Conservation (phyloP, 2,113 vertebrate genomes). For the Poecile atricapillus region DNA sequence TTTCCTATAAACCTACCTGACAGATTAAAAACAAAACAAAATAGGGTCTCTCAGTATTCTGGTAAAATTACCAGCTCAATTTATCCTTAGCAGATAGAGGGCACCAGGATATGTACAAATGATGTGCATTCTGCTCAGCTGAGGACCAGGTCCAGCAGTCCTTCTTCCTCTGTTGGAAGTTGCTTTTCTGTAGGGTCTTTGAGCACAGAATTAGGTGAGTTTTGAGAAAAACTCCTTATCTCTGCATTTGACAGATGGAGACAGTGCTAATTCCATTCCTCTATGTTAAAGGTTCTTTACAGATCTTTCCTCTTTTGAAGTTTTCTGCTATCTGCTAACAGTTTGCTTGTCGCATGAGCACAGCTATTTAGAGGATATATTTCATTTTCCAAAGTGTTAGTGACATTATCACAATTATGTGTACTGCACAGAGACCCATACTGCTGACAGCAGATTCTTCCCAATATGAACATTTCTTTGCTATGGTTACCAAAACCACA, state of each 20-base stretch:
- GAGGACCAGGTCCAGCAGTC: neutral
- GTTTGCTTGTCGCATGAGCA: neutral
- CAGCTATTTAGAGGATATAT: neutral
- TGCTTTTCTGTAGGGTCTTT: neutral
- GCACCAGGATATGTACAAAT: neutral
- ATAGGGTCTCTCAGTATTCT: neutral
- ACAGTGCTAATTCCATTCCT: neutral
- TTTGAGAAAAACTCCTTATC: neutral
- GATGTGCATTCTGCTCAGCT: neutral
- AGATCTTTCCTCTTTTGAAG: neutral
- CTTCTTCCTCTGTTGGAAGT: neutral
- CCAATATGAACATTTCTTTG: neutral
- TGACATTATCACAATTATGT: neutral
- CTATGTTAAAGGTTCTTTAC: neutral
- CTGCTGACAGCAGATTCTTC: neutral
- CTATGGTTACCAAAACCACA: neutral
- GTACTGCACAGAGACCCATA: neutral
- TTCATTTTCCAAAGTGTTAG: neutral
- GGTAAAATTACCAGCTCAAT: neutral
- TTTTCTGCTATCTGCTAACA: neutral
- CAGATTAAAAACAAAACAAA: neutral
- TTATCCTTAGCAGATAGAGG: neutral
- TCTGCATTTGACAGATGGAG: neutral
- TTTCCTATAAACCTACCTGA: neutral
- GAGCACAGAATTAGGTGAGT: neutral